Evolutionary conservation across 2,113 vertebrate species (phyloP).

Genomic region (Rhinoderma darwinii): DNA sequence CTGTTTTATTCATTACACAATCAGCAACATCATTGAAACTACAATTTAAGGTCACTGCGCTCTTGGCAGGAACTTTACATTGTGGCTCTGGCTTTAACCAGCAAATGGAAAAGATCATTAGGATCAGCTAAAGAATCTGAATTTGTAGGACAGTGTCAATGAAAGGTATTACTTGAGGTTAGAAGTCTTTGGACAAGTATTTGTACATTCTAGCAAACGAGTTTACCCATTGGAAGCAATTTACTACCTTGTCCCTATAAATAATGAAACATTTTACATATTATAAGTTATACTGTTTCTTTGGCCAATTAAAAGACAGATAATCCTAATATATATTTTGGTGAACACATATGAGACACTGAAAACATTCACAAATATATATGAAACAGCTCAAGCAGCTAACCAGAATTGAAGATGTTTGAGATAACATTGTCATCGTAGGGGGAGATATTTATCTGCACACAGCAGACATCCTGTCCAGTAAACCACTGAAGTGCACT

Average conservation of each 20-base stretch:
- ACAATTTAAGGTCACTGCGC: constrained; percentile 13
- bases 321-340: not conserved
- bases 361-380: not conserved
- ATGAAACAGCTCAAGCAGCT: not conserved
- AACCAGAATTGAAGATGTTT: not conserved
- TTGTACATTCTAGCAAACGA: too few species aligned
- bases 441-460: constrained; percentile 16
- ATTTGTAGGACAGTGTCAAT: not conserved
- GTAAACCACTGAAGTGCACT: not conserved
- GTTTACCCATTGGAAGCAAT: too few species aligned
- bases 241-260: not conserved
- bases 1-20: not conserved
- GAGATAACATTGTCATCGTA: not conserved
- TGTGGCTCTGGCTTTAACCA: not conserved
- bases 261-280: not conserved
- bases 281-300: not conserved
- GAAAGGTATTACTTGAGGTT: not conserved
- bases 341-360: not conserved
- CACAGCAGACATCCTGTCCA: constrained; percentile 17
- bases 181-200: not conserved
- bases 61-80: constrained; percentile 4
- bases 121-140: not conserved
- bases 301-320: not conserved
- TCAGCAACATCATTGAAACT: not conserved
- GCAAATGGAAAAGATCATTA: constrained; percentile 18